Conservation (phyloP, 2,113 vertebrate species). For the Chauna torquata region DNA sequence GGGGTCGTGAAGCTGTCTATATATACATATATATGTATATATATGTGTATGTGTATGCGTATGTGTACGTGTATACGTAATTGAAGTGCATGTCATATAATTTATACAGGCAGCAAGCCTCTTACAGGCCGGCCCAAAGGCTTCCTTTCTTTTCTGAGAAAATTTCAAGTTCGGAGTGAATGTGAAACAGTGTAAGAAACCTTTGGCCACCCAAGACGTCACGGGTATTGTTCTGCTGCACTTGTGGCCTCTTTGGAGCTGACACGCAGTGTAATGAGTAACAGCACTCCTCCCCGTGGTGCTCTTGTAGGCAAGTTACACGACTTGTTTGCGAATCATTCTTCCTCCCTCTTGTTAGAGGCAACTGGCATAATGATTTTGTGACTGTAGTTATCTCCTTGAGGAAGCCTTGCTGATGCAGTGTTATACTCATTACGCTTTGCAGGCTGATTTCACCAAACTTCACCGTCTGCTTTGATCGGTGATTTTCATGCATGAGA, state of each 20-base stretch:
- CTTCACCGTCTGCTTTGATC: not conserved
- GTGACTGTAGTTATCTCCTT: not conserved
- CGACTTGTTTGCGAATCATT: constrained; percentile 25
- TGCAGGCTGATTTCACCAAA: not conserved
- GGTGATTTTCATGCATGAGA: not conserved
- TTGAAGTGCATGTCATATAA: not conserved
- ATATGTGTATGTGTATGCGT: not conserved
- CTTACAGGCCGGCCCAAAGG: not conserved
- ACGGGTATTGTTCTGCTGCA: not conserved
- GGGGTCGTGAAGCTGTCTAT: not conserved
- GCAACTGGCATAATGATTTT: not conserved
- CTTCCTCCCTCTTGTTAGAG: not conserved
- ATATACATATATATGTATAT: not conserved
- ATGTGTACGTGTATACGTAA: not conserved
- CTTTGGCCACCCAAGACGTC: constrained; percentile 35
- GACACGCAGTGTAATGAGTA: constrained; percentile 2
- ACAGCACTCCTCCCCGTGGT: constrained; percentile 14
- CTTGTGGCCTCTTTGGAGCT: not conserved
- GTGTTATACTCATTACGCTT: not conserved
- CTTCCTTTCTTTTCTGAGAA: not conserved
- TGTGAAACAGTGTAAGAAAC: constrained; percentile 2
- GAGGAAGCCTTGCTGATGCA: constrained; percentile 12
- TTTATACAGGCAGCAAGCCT: not conserved
- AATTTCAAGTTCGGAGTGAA: not conserved
- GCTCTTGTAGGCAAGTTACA: constrained; percentile 7